Evolutionary conservation across 2,113 vertebrate species (phyloP).

Genomic region (Parotia lawesii): DNA sequence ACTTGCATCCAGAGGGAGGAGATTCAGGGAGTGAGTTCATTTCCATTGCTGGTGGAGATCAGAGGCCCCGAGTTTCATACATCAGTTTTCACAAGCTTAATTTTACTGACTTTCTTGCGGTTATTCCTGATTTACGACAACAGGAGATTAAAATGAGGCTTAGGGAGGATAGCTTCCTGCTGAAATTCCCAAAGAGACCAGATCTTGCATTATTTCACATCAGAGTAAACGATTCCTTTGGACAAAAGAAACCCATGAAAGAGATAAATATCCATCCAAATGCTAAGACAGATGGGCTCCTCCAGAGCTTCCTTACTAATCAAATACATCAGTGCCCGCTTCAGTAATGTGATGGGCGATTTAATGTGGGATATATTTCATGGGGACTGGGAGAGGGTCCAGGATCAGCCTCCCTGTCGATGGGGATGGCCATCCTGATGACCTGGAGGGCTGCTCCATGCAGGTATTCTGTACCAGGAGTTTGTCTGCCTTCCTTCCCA

Average conservation of each 20-base stretch:
- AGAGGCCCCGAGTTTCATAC: not conserved
- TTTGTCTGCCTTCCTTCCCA: not conserved
- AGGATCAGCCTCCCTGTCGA: not conserved
- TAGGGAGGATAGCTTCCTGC: conserved; percentile 32
- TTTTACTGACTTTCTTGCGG: conserved; percentile 26
- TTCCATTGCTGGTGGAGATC: not conserved
- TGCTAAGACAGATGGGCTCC: conserved; percentile 20
- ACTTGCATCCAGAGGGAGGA: not conserved
- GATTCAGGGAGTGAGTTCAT: not conserved
- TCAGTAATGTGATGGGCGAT: not conserved
- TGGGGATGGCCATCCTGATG: not conserved
- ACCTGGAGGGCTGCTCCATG: not conserved
- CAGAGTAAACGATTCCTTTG: conserved; percentile 15
- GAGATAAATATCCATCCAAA: conserved; percentile 39
- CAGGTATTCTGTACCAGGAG: not conserved
- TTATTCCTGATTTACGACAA: conserved; percentile 40
- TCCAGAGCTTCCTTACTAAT: conserved; percentile 32
- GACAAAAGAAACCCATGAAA: conserved; percentile 52
- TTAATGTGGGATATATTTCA: not conserved
- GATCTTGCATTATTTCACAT: conserved; percentile 42
- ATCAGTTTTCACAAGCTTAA: conserved; percentile 13
- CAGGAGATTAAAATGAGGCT: conserved; percentile 36
- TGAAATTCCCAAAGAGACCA: conserved; percentile 18
- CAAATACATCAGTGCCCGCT: conserved; percentile 47
- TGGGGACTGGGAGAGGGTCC: not conserved